Evolutionary conservation across 2,888 invertebrate species (phyloP).

Genomic region (Ischnura elegans): DNA sequence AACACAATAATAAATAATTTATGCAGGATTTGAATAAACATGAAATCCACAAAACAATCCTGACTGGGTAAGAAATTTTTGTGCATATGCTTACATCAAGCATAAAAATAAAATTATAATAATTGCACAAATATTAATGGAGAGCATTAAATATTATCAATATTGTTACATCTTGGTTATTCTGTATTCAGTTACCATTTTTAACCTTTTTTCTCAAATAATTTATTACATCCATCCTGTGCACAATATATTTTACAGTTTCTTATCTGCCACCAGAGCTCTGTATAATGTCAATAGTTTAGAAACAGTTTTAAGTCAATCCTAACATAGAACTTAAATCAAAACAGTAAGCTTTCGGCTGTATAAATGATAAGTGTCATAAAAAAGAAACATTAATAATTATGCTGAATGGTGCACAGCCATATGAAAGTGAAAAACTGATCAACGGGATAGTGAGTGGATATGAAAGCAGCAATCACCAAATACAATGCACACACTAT

Average conservation of each 20-base stretch:
- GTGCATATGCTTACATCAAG: slow-evolving; percentile 11
- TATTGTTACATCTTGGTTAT: background rate
- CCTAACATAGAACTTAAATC: background rate
- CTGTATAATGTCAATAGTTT: background rate
- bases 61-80: background rate
- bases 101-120: slow-evolving; percentile 4
- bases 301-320: background rate
- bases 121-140: slow-evolving; percentile 6
- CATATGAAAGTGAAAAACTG: slow-evolving; percentile 36
- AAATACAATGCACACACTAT: background rate
- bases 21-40: background rate
- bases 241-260: slow-evolving; percentile 24
- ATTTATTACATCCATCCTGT: slow-evolving; percentile 17
- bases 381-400: background rate
- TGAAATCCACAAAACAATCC: background rate
- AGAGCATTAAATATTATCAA: background rate
- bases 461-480: background rate
- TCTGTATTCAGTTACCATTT: background rate
- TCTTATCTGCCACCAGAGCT: slow-evolving; percentile 5
- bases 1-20: slow-evolving; percentile 28
- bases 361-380: slow-evolving; percentile 14
- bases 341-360: slow-evolving; percentile 32
- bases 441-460: background rate
- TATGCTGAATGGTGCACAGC: slow-evolving; percentile 51
- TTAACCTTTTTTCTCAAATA: background rate